Conservation (phyloP, 2,797 vertebrate genomes). For the Lepus oiostolus region DNA sequence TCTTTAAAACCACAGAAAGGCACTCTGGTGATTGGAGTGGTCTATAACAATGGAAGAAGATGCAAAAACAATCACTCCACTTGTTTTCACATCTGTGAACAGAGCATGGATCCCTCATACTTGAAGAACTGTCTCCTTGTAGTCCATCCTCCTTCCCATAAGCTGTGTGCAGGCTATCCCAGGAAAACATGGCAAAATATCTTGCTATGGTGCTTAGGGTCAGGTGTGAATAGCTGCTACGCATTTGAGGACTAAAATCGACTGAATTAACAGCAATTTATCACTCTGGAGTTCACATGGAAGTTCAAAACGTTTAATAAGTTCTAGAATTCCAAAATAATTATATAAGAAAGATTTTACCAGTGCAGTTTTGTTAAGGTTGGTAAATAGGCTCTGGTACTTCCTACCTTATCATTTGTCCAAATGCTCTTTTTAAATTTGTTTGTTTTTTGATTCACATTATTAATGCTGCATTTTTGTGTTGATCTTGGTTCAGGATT, state of each 20-base stretch:
- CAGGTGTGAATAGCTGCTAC: neutral
- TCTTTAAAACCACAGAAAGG: neutral
- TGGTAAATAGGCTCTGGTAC: neutral
- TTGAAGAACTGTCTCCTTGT: neutral
- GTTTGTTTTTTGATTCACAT: neutral
- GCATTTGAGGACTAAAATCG: neutral
- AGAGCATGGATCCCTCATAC: neutral
- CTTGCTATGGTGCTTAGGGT: neutral
- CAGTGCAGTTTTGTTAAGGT: neutral
- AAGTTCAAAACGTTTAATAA: neutral
- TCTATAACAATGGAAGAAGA: neutral
- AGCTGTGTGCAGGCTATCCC: neutral
- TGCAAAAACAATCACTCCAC: neutral
- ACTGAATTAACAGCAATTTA: neutral
- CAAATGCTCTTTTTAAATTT: neutral
- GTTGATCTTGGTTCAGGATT: neutral
- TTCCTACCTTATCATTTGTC: neutral
- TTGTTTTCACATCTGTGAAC: neutral
- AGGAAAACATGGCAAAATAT: neutral
- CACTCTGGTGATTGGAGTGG: neutral
- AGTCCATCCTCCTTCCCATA: neutral
- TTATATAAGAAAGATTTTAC: neutral
- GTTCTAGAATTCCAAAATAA: neutral
- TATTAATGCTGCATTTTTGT: neutral
- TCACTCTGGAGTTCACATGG: neutral